Evolutionary conservation across 2,888 invertebrate genomes (phyloP).

Genomic region (Neelides folsomi): DNA sequence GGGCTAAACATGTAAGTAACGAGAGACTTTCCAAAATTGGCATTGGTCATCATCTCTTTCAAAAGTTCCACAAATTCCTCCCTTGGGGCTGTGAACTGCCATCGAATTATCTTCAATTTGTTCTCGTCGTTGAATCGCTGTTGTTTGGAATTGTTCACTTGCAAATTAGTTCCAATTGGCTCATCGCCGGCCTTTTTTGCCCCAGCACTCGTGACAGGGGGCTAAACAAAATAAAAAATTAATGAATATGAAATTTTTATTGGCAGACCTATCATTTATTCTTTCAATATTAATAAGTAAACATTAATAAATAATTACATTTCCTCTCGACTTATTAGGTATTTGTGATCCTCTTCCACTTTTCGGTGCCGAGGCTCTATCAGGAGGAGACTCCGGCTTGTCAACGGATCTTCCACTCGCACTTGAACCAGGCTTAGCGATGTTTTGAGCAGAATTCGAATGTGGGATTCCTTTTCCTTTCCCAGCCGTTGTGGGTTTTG

Average conservation of each 20-base stretch:
- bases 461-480: constrained; percentile 46
- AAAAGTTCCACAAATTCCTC: constrained; percentile 88
- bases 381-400: neutral
- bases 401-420: no score
- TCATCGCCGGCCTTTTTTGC: constrained; percentile 69
- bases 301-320: no score
- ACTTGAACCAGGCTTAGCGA: no score
- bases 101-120: constrained; percentile 72
- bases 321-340: constrained; percentile 36
- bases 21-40: constrained; percentile 73
- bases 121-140: constrained; percentile 89
- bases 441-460: no score
- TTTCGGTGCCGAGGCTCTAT: constrained; percentile 36
- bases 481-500: constrained; percentile 51
- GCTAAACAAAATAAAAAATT: no score
- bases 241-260: no score
- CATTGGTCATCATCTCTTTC: constrained; percentile 75
- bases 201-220: constrained; percentile 14
- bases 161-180: constrained; percentile 40
- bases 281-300: no score
- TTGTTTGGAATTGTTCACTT: constrained; percentile 73
- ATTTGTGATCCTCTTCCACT: constrained; percentile 43
- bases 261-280: no score
- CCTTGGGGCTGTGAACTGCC: constrained; percentile 87
- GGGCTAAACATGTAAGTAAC: constrained; percentile 85